Conservation (phyloP, 2,888 invertebrate species). For the Pediacus dermestoides region DNA sequence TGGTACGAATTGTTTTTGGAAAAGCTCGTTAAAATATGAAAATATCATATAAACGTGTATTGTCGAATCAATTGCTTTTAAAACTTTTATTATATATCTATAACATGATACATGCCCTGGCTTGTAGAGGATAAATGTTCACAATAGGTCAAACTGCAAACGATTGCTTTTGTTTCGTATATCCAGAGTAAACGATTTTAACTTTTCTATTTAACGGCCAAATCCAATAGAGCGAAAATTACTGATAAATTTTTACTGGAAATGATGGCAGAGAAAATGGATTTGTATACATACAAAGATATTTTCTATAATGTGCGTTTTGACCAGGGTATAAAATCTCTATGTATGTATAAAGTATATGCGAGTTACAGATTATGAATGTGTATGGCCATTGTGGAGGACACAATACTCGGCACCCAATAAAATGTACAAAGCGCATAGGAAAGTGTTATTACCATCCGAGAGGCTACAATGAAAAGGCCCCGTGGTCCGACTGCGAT, state of each 20-base stretch:
- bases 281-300: conserved; percentile 1
- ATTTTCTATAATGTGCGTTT: background rate
- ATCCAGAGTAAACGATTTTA: conserved; percentile 19
- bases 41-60: no score
- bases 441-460: conserved; percentile 45
- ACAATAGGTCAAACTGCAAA: conserved; percentile 10
- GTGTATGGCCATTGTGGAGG: conserved; percentile 44
- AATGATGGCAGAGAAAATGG: conserved; percentile 6
- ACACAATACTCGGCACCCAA: conserved; percentile 44
- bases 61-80: no score
- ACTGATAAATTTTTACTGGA: conserved; percentile 21
- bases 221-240: conserved; percentile 21
- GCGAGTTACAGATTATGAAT: conserved; percentile 39
- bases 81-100: no score
- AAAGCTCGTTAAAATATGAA: no score
- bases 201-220: conserved; percentile 19
- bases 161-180: conserved; percentile 10
- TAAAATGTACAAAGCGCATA: conserved; percentile 47
- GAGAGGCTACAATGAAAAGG: conserved; percentile 36
- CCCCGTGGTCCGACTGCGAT: conserved; percentile 38
- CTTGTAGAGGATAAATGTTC: no score
- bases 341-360: conserved; percentile 12
- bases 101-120: no score
- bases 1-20: no score
- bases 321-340: background rate